Conservation (phyloP, 2,113 vertebrate species). For the Osmerus eperlanus region DNA sequence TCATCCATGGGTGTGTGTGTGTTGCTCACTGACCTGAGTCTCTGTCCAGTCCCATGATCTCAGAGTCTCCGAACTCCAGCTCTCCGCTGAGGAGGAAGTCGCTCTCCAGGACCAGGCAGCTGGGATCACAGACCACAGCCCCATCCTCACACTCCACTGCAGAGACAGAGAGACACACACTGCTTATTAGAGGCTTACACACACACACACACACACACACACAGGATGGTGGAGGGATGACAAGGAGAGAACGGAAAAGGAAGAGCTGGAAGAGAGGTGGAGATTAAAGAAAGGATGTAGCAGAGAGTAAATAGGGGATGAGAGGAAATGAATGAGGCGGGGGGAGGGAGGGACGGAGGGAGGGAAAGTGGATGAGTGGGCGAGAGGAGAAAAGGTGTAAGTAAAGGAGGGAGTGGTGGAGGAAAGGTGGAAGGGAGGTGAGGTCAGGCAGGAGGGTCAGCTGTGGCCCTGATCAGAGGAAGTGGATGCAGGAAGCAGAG, state of each 20-base stretch:
- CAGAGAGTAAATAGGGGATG: neutral
- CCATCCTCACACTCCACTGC: slow-evolving; percentile 35
- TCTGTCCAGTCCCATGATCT: slow-evolving; percentile 59
- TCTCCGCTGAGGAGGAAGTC: slow-evolving; percentile 64
- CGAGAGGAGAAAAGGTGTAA: neutral
- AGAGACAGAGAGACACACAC: slow-evolving; percentile 16
- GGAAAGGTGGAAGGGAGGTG: neutral
- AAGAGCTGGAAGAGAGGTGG: neutral
- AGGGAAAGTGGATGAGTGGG: slow-evolving; percentile 5
- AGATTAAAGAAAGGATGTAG: neutral
- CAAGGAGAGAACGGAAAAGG: neutral
- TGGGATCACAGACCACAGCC: slow-evolving; percentile 38
- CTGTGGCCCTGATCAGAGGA: slow-evolving; percentile 41
- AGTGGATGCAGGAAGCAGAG: slow-evolving; percentile 52
- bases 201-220: neutral
- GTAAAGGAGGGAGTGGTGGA: neutral
- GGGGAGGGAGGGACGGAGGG: slow-evolving; percentile 16
- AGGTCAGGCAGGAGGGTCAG: slow-evolving; percentile 22
- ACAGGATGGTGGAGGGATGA: neutral
- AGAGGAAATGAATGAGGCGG: slow-evolving; percentile 12
- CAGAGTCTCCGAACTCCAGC: slow-evolving; percentile 60
- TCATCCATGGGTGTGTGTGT: slow-evolving; percentile 3
- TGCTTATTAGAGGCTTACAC: neutral
- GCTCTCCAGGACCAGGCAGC: slow-evolving; percentile 59
- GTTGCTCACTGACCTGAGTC: slow-evolving; percentile 47